Conservation (phyloP, 2,113 vertebrate genomes). For the Meriones unguiculatus region DNA sequence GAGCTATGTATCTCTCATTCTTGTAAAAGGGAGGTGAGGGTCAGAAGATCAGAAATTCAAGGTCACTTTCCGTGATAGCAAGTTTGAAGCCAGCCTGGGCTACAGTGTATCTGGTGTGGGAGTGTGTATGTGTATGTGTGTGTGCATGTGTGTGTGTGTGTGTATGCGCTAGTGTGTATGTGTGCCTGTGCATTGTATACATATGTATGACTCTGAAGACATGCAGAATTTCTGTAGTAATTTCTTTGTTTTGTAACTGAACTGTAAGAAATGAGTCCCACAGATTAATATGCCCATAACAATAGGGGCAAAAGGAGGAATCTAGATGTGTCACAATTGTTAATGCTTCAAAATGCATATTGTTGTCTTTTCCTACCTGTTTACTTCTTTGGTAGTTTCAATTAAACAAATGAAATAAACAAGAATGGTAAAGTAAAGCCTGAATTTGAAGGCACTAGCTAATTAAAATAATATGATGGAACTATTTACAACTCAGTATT, state of each 20-base stretch:
- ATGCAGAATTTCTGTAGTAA: neutral
- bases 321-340: neutral
- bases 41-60: neutral
- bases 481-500: neutral
- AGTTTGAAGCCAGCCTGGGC: neutral
- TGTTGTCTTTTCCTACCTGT: neutral
- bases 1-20: neutral
- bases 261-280: neutral
- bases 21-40: neutral
- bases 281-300: neutral
- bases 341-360: neutral
- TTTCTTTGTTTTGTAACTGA: neutral
- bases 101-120: too few relatives aligned
- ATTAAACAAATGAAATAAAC: conserved; percentile 33
- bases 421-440: conserved; percentile 13
- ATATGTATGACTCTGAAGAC: neutral
- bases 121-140: neutral
- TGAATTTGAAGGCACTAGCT: conserved; percentile 48
- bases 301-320: neutral
- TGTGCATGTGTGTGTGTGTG: too few relatives aligned
- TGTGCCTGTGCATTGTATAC: too few relatives aligned
- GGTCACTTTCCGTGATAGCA: neutral
- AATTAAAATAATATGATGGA: conserved; percentile 16
- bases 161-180: too few relatives aligned
- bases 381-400: conserved; percentile 30